These are phyloP conservation scores for Girardinichthys multiradiatus DNA, from an alignment of 2,113 vertebrate genomes.

Conservation along the genomic window DNA sequence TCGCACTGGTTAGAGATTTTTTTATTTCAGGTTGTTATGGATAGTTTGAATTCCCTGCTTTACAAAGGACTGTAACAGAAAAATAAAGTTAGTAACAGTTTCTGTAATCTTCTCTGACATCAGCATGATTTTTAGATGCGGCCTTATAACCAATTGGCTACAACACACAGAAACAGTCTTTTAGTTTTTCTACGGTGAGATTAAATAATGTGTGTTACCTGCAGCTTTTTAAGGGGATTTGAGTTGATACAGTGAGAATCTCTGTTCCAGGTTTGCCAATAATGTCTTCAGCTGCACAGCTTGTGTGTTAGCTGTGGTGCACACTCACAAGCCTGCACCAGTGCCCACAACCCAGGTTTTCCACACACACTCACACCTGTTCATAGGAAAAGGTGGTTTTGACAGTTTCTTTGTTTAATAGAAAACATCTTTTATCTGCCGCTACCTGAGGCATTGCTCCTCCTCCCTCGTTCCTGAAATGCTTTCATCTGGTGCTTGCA, in stretches of 20 bases:
- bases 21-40: background rate
- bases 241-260: conserved; percentile 79
- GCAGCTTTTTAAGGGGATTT: conserved; percentile 75
- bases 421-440: conserved; percentile 77
- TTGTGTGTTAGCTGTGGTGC: conserved; percentile 43
- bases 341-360: conserved; percentile 35
- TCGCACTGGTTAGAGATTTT: background rate
- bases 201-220: conserved; percentile 67
- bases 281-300: conserved; percentile 60
- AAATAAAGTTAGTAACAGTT: background rate
- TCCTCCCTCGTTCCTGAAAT: conserved; percentile 47
- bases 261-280: conserved; percentile 78
- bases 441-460: conserved; percentile 64
- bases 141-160: background rate
- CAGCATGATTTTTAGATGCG: too few species aligned
- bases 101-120: background rate
- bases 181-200: conserved; percentile 33
- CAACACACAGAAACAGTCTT: conserved; percentile 26
- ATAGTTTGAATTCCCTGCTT: background rate
- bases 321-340: conserved; percentile 14
- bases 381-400: conserved; percentile 69
- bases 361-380: conserved; percentile 58
- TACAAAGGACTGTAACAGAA: background rate
- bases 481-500: conserved; percentile 72
- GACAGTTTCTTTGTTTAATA: conserved; percentile 78